Percentiles rank a stretch among this genome's conserved stretches.
Evolutionary conservation across 2,888 invertebrate species (phyloP).

Genomic region (Rhamphomyia laevipes): DNA sequence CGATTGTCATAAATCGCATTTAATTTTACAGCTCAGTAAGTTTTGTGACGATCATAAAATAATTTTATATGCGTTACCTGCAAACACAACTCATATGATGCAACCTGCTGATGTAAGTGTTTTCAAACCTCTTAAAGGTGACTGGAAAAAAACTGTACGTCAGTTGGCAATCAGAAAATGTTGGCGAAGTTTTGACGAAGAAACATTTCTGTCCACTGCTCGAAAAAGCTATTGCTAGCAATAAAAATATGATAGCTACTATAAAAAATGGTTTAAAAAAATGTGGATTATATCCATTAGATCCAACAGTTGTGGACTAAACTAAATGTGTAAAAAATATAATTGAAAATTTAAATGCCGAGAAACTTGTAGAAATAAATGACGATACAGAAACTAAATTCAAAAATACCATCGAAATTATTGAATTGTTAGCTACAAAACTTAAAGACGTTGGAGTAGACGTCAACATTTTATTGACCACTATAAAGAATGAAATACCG

Average conservation of each 20-base stretch:
- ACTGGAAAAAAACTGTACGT: conserved; percentile 13
- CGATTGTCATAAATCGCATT: conserved; percentile 7
- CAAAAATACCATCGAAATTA: conserved; percentile 1
- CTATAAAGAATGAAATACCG: conserved; percentile 1
- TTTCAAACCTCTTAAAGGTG: conserved; percentile 12
- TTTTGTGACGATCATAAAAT: conserved; percentile 5
- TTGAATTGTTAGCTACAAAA: conserved; percentile 3
- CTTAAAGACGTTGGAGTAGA: conserved; percentile 5
- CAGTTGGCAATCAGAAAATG: conserved; percentile 9
- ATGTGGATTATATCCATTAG: conserved; percentile 9
- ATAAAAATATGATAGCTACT: conserved; percentile 1
- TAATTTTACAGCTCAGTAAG: conserved; percentile 3
- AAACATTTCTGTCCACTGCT: conserved; percentile 9
- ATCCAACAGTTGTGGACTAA: conserved; percentile 4
- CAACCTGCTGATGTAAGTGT: conserved; percentile 14
- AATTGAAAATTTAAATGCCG: neutral
- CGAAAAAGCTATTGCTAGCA: conserved; percentile 2
- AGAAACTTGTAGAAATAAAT: neutral
- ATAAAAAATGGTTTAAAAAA: conserved; percentile 9
- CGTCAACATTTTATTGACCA: conserved; percentile 1
- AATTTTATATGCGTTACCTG: conserved; percentile 8
- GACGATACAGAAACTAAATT: conserved; percentile 1
- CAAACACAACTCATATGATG: conserved; percentile 14
- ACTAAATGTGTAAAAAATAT: conserved; percentile 2
- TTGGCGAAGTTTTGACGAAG: conserved; percentile 5